Base-by-base conservation (phyloP, 2,113 vertebrate genomes). In the Drymodes brunneopygia region DNA sequence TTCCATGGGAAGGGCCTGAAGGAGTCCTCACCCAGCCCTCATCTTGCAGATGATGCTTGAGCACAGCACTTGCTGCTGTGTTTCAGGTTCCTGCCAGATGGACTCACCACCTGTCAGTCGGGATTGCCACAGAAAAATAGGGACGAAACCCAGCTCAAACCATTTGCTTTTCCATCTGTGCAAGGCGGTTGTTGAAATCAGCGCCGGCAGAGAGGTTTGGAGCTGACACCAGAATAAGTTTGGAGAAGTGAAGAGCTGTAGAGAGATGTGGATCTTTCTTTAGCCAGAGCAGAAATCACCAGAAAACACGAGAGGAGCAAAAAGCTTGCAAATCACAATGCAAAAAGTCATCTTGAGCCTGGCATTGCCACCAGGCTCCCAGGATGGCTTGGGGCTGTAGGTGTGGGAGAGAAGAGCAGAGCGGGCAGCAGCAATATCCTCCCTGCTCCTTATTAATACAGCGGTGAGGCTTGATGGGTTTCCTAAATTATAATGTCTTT, bases 111-210 rank as follows among this genome's bases (percentile, higher is more conserved):
- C 93, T 87, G 91, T 22, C 3, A 87, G 84, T 64, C 0, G 5
- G 69, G 60, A 67, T 81, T 56, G 73, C 90, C 27, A 2, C 81
- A 62, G 87, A 73, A 95, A 95, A 91, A 89, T 4, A 88, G 64
- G 36, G 80, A 44, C 2, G 12, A 56, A 88, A 79, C 47, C 74
- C 86, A 75, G 66, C 84, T 87, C 50, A 2, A 75, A 61, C 70
- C 89, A 80, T 95, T 92, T 95, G 96, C 66, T 95, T 88, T 95
- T 90, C 95, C 93, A 95, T 96, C 96, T 97, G 95, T 85, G 78
- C 54, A 9, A 74, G 62, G 73, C 4, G 0, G 70, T 77, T 82
- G 74, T 83, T 94, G 79, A 57, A 91, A 82, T 62, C 77, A 79
- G 69, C 6, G 7, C 38, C 2, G 1, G 40, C 81, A 81, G 57